Percentiles rank a stretch among this genome's conserved stretches.
These are phyloP conservation scores for Phengaris arion DNA, from an alignment of 2,888 invertebrate genomes.

Conservation along the genomic window DNA sequence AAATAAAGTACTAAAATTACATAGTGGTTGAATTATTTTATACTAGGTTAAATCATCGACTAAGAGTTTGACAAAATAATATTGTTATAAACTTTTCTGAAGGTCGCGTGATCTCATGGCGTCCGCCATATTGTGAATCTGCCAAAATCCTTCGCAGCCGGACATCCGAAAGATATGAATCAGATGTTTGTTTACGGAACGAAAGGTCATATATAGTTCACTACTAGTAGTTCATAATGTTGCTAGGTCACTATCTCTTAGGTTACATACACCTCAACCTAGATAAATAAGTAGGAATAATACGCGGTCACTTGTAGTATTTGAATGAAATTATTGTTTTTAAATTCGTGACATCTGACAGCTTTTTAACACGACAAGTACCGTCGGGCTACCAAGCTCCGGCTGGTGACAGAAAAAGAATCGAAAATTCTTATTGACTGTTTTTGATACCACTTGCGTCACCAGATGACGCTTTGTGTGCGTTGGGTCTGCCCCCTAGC, in stretches of 20 bases:
- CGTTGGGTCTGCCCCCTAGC: too few species aligned
- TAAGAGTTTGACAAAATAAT: not conserved
- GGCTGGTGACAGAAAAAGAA: too few species aligned
- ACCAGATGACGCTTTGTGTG: too few species aligned
- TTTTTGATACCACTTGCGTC: too few species aligned
- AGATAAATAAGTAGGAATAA: too few species aligned
- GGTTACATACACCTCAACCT: not conserved
- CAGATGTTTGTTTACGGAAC: constrained; percentile 24
- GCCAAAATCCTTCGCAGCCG: constrained; percentile 40
- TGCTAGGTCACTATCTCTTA: not conserved
- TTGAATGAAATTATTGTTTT: too few species aligned
- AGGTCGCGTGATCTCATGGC: constrained; percentile 33
- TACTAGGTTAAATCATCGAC: not conserved
- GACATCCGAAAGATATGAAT: constrained; percentile 42
- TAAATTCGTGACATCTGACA: too few species aligned
- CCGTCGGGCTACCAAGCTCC: too few species aligned
- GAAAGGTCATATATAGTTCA: not conserved
- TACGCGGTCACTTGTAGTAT: too few species aligned
- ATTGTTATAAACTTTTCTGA: constrained; percentile 26
- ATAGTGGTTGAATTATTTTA: not conserved
- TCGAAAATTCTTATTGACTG: too few species aligned
- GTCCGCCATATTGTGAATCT: constrained; percentile 30
- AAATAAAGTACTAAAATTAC: not conserved
- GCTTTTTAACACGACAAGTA: too few species aligned
- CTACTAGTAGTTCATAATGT: not conserved